Conservation (phyloP, 2,888 invertebrate species). For the Margaritifera margaritifera region DNA sequence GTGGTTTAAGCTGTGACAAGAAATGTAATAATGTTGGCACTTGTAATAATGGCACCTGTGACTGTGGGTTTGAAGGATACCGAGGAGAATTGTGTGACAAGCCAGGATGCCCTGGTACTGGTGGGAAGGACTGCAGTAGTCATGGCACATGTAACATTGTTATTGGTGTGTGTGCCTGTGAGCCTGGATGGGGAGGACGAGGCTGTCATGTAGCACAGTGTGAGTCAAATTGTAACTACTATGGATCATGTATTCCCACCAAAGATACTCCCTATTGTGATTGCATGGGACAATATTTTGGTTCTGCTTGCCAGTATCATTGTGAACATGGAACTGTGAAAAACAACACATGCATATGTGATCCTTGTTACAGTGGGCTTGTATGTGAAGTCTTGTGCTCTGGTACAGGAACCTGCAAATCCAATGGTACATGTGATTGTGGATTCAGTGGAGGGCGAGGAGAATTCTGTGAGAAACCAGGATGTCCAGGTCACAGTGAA, state of each 20-base stretch:
- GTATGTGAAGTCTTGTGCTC: conserved; percentile 48
- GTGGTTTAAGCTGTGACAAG: conserved; percentile 38
- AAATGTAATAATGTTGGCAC: conserved; percentile 37
- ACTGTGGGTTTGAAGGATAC: conserved; percentile 46
- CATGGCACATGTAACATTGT: conserved; percentile 31
- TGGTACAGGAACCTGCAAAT: conserved; percentile 38
- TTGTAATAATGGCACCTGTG: conserved; percentile 41
- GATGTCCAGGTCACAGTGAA: conserved; percentile 49
- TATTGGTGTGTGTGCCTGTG: conserved; percentile 34
- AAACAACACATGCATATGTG: conserved; percentile 47
- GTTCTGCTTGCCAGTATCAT: conserved; percentile 33
- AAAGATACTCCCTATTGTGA: conserved; percentile 36
- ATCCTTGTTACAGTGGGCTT: conserved; percentile 50
- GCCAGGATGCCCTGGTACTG: conserved; percentile 49
- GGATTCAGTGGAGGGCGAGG: conserved; percentile 53
- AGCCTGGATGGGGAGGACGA: conserved; percentile 50
- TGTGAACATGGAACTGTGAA: conserved; percentile 47
- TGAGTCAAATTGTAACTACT: conserved; percentile 44
- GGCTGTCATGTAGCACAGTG: conserved; percentile 52
- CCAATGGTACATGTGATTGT: conserved; percentile 49
- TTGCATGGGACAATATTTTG: conserved; percentile 41
- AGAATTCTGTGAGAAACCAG: conserved; percentile 45
- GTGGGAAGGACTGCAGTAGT: conserved; percentile 32
- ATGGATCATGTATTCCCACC: conserved; percentile 42
- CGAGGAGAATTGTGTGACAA: conserved; percentile 36